Percentiles rank a stretch among this genome's conserved stretches.
These are phyloP conservation scores for Anaspis maculata DNA, from an alignment of 2,888 invertebrate species.

Conservation along the genomic window DNA sequence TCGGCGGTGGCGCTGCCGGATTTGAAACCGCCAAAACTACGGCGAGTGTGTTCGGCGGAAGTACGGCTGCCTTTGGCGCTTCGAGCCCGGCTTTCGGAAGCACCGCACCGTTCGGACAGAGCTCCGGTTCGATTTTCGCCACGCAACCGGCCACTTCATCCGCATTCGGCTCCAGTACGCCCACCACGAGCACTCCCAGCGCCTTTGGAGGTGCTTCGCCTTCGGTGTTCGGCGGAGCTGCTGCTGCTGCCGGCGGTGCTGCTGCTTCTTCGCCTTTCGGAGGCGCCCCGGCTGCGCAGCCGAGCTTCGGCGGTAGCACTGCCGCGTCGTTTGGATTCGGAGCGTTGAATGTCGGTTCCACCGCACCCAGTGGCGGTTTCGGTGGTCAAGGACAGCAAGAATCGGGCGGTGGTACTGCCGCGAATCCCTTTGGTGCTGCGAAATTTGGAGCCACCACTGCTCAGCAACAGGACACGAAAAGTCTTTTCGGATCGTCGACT, in stretches of 20 bases:
- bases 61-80: conserved; percentile 6
- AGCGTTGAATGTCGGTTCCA: conserved; percentile 21
- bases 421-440: conserved; percentile 18
- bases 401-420: too few relatives aligned
- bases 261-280: conserved; percentile 16
- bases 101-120: conserved; percentile 11
- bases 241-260: neutral
- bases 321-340: conserved; percentile 26
- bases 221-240: conserved; percentile 10
- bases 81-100: neutral
- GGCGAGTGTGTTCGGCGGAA: conserved; percentile 35
- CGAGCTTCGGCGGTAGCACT: conserved; percentile 19
- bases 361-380: conserved; percentile 19
- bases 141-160: conserved; percentile 14
- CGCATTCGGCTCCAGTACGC: conserved; percentile 13
- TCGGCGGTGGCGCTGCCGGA: too few relatives aligned
- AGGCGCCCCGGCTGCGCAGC: conserved; percentile 10
- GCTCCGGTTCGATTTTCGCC: conserved; percentile 17
- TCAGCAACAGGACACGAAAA: conserved; percentile 10
- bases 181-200: neutral
- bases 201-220: conserved; percentile 3
- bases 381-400: conserved; percentile 9
- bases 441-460: conserved; percentile 1
- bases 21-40: too few relatives aligned
- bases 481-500: conserved; percentile 13